These are phyloP conservation scores for Steinernema hermaphroditum DNA, from an alignment of 2,888 invertebrate species.

Conservation along the genomic window DNA sequence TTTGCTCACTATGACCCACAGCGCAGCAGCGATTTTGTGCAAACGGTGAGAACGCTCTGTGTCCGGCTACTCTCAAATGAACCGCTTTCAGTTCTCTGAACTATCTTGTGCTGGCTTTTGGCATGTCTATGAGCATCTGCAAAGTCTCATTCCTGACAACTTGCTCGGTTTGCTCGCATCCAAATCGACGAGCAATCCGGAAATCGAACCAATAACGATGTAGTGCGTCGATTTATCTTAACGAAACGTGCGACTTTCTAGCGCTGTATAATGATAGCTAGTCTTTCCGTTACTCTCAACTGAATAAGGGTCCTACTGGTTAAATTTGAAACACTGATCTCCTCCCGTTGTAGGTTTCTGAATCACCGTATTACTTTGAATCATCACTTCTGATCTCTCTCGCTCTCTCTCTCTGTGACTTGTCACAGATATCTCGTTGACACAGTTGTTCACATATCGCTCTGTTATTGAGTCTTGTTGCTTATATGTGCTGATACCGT, in stretches of 20 bases:
- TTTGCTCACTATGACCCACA: conserved; percentile 89
- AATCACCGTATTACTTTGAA: too few relatives aligned
- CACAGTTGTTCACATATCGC: too few relatives aligned
- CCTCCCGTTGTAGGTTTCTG: neutral
- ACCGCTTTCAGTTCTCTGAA: conserved; percentile 32
- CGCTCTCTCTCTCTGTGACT: too few relatives aligned
- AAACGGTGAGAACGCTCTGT: conserved; percentile 71
- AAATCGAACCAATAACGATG: neutral
- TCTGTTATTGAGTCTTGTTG: too few relatives aligned
- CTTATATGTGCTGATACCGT: too few relatives aligned
- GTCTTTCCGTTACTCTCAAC: conserved; percentile 10
- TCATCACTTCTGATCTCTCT: too few relatives aligned
- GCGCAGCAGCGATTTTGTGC: conserved; percentile 81
- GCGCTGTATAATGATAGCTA: neutral
- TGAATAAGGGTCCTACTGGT: neutral
- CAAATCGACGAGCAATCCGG: conserved; percentile 45
- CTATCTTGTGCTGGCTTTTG: conserved; percentile 3
- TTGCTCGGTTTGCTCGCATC: conserved; percentile 58
- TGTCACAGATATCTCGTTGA: too few relatives aligned
- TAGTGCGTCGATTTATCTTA: too few relatives aligned
- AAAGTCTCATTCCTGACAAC: conserved; percentile 58
- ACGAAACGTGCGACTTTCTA: too few relatives aligned
- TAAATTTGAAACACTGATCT: conserved; percentile 4
- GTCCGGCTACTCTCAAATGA: conserved; percentile 7
- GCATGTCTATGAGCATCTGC: conserved; percentile 33